These are phyloP conservation scores for Paralichthys olivaceus DNA, from an alignment of 2,113 vertebrate species.

Conservation along the genomic window DNA sequence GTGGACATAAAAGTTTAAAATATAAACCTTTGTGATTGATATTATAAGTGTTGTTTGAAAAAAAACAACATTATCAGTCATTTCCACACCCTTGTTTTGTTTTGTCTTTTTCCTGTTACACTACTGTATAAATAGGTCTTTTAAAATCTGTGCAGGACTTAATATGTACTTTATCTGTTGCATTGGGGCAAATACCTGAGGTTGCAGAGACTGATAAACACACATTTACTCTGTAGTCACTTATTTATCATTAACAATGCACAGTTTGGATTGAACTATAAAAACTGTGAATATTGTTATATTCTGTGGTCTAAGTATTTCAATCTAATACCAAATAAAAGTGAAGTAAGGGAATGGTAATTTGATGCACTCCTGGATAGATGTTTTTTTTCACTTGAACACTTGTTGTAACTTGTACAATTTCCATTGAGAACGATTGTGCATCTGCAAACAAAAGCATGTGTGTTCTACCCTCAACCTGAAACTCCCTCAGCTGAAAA, in stretches of 20 bases:
- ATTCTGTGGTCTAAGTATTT: not conserved
- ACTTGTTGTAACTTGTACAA: not conserved
- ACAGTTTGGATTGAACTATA: no score
- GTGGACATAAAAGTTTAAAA: not conserved
- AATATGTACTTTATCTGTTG: not conserved
- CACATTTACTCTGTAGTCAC: no score
- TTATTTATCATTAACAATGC: no score
- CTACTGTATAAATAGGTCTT: not conserved
- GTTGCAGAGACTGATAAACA: no score
- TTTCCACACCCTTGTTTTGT: not conserved
- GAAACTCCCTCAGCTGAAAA: conserved; percentile 2
- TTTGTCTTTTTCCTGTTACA: not conserved
- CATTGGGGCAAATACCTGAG: not conserved
- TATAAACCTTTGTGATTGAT: not conserved
- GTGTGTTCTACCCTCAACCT: not conserved
- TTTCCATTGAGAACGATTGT: not conserved
- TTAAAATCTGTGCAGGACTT: not conserved
- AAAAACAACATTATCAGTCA: not conserved
- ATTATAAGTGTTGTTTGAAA: not conserved
- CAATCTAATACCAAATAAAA: not conserved
- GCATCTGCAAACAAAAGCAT: not conserved
- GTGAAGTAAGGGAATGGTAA: not conserved
- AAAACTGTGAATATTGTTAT: not conserved
- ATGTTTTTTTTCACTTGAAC: no score
- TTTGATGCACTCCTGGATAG: no score